Base-by-base conservation (phyloP, 1,140 invertebrate genomes). In the Bombus impatiens region DNA sequence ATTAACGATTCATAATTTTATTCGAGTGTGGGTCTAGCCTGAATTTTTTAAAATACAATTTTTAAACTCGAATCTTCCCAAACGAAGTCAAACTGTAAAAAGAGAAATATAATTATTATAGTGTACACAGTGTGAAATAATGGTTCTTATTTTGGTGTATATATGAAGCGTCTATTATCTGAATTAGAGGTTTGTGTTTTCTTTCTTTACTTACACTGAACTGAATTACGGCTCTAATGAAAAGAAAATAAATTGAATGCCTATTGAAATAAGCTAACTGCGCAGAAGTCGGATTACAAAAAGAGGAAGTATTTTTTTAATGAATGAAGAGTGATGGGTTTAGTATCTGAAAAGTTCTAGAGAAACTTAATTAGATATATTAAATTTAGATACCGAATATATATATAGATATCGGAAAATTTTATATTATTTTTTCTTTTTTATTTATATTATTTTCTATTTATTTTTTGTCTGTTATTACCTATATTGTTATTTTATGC, bases 171-270 rank as follows among this genome's bases (percentile, higher is more conserved):
- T 40, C 6, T 12, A 42, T 18, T 44, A 68, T 12, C 22, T 15
- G 35, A 71, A 47, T 80, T 47, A 71, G 37, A 70, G 79, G 70
- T 35, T n/a, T 68, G n/a, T 80, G 8, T 32, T 76, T 74, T 13
- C 22, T 74, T 5, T 71, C 5, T 32, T 9, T 62, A 44, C n/a
- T 44, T 35, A 59, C 10, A 6, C 22, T 28, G 13, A 32, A 12
- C 32, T 42, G 6, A 1, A 42, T 22, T 81, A 42, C 9, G 5
- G 9, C 12, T 12, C 2, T 3, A 32, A 40, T 59, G 28, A 40
- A 74, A 42, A 44, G 12, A 59, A 28, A 53, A 53, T 53, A 10
- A 42, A 28, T 5, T 25, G 9, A 57, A 28, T 40, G 37, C 2
- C n/a, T 65, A 35, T 22, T 37, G 67, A 68, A 37, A 68, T 35